phyloP scores from a whole-genome alignment of 2,797 vertebrate species.

The Sandelia bainsii region DNA sequence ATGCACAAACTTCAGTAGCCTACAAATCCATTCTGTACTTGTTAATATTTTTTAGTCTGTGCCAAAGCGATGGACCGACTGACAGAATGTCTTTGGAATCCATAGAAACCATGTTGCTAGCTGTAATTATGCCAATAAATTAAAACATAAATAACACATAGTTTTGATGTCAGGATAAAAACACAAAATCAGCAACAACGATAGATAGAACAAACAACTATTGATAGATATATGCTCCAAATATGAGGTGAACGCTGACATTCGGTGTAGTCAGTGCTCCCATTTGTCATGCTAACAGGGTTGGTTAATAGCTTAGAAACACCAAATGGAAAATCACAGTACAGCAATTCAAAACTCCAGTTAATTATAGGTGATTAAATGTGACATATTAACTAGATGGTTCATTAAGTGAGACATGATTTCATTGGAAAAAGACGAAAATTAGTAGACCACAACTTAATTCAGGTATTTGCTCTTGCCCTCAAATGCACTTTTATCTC shows the following conservation, averaged over 20 bases:
- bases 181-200: too few species aligned
- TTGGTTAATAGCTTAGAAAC: constrained; percentile 26
- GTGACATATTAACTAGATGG: constrained; percentile 44
- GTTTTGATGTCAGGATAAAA: too few species aligned
- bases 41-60: too few species aligned
- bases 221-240: too few species aligned
- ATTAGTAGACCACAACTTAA: constrained; percentile 35
- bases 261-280: neutral
- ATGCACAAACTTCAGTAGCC: neutral
- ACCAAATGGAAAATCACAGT: constrained; percentile 51
- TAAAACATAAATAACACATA: too few species aligned
- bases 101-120: too few species aligned
- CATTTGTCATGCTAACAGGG: constrained; percentile 13
- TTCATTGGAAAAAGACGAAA: constrained; percentile 55
- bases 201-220: too few species aligned
- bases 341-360: constrained; percentile 36
- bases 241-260: neutral
- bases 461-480: constrained; percentile 23
- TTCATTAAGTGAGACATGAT: constrained; percentile 52
- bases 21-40: neutral
- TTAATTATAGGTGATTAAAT: constrained; percentile 58
- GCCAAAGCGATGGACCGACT: too few species aligned
- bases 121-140: too few species aligned
- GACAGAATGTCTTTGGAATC: too few species aligned
- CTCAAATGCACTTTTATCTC: constrained; percentile 40